These are phyloP conservation scores for Nomada ferruginata DNA, from an alignment of 2,888 invertebrate genomes.

Conservation along the genomic window DNA sequence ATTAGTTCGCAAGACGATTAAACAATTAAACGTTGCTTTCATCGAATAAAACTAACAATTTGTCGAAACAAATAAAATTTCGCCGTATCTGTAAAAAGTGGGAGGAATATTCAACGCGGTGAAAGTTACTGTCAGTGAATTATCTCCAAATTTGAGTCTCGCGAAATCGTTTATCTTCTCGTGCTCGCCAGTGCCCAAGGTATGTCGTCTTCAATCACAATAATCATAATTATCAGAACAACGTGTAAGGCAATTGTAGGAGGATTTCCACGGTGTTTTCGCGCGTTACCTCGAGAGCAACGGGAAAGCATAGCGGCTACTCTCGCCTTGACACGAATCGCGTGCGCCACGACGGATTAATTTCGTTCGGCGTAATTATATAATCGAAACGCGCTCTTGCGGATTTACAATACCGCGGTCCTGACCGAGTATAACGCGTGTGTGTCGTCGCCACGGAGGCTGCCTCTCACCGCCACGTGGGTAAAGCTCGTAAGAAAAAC, in stretches of 20 bases:
- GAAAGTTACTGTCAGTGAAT: too few species aligned
- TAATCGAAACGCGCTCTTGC: slow-evolving; percentile 72
- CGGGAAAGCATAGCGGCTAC: slow-evolving; percentile 59
- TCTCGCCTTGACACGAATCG: slow-evolving; percentile 80
- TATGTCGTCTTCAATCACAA: neutral
- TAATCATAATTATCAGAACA: slow-evolving; percentile 8
- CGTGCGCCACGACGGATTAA: slow-evolving; percentile 76
- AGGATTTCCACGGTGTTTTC: slow-evolving; percentile 49
- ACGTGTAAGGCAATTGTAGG: neutral
- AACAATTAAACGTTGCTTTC: too few species aligned
- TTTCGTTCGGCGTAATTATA: slow-evolving; percentile 78
- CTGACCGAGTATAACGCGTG: slow-evolving; percentile 40
- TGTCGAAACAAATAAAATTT: too few species aligned
- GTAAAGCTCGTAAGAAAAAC: slow-evolving; percentile 50
- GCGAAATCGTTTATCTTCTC: too few species aligned
- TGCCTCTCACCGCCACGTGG: slow-evolving; percentile 19
- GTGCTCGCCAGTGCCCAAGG: too few species aligned
- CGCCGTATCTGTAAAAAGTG: too few species aligned
- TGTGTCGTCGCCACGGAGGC: slow-evolving; percentile 30
- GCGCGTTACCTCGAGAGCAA: slow-evolving; percentile 36
- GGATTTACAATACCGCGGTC: slow-evolving; percentile 66
- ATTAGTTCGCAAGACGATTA: too few species aligned
- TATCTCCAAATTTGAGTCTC: too few species aligned
- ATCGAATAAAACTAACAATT: too few species aligned
- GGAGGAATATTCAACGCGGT: too few species aligned